Base-by-base conservation (phyloP, 2,797 vertebrate species). In the Neoniphon sammara region DNA sequence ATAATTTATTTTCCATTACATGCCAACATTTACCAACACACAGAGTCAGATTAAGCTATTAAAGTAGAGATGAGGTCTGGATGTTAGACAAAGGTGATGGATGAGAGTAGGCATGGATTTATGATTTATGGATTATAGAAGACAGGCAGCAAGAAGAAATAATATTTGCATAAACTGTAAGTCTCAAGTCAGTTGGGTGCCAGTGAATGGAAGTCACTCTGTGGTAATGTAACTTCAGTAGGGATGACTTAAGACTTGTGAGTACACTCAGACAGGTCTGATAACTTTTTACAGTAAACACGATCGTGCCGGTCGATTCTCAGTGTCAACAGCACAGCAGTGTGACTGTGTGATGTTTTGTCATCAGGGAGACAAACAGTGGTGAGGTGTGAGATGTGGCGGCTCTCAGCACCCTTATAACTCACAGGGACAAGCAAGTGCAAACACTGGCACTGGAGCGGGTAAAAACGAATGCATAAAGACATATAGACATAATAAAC, bases 281-380 rank as follows among this genome's bases (percentile, higher is more conserved):
- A 85, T 90, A 77, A 85, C 82, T 90, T 86, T 31, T 70, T 9
- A 82, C 78, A 78, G 87, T 90, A 90, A 91, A 93, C 91, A 91
- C 0, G 8, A 67, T 69, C 79, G 78, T 85, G 73, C 71, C 85
- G 14, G 74, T 34, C 25, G 66, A 88, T 79, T 76, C 31, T 66
- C 72, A 81, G 78, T 75, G 83, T 91, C 86, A 93, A 92, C 89
- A 89, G 18, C 71, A 49, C 34, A 14, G 59, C 20, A 69, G 56
- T 67, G 81, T 84, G 80, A 77, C 69, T 70, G 56, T 77, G 82
- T 66, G 9, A 57, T 93, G 87, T 93, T 92, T 90, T 90, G 84
- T 89, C 90, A 92, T 91, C 77, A 89, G 80, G 65, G 82, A 66
- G 66, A 75, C 63, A 78, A 91, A 87, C 86, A 85, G 64, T 57